phyloP scores from a whole-genome alignment of 2,113 vertebrate species.

The Neotragus pygmaeus region DNA sequence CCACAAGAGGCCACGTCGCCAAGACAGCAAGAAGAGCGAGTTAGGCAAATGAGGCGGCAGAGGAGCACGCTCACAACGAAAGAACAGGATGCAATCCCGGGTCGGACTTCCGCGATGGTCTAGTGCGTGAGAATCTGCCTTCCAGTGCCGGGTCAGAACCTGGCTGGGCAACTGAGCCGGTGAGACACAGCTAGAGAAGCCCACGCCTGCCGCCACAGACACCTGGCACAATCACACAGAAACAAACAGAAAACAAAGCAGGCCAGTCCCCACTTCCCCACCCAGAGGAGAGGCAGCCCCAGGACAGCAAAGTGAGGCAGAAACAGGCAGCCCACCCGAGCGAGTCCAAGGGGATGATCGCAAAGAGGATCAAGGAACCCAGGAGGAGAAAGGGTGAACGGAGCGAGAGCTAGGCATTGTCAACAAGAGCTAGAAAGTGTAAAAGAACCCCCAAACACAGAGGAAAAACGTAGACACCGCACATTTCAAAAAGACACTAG shows the following conservation, averaged over 20 bases:
- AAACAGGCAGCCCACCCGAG: not conserved
- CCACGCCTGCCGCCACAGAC: not conserved
- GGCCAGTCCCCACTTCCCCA: not conserved
- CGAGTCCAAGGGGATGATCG: not conserved
- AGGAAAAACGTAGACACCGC: no score
- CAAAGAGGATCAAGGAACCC: not conserved
- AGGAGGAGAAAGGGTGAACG: not conserved
- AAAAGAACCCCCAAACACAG: not conserved
- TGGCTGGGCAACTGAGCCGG: not conserved
- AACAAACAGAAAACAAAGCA: accelerated
- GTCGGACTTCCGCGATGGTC: accelerated
- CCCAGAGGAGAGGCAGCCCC: not conserved
- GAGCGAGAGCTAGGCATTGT: not conserved
- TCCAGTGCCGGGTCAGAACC: not conserved
- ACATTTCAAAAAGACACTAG: not conserved
- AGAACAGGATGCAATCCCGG: not conserved
- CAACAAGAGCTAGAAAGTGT: not conserved
- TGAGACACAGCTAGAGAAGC: not conserved
- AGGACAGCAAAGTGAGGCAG: not conserved
- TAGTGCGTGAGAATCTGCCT: not conserved
- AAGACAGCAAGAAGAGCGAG: no score
- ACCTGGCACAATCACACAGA: not conserved
- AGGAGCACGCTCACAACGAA: not conserved
- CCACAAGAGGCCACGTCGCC: not conserved
- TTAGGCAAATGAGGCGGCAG: not conserved